Evolutionary conservation across 1,140 invertebrate genomes (phyloP), one percentile per base, ranked within the genome.

Genomic region (Drosophila nannoptera): DNA sequence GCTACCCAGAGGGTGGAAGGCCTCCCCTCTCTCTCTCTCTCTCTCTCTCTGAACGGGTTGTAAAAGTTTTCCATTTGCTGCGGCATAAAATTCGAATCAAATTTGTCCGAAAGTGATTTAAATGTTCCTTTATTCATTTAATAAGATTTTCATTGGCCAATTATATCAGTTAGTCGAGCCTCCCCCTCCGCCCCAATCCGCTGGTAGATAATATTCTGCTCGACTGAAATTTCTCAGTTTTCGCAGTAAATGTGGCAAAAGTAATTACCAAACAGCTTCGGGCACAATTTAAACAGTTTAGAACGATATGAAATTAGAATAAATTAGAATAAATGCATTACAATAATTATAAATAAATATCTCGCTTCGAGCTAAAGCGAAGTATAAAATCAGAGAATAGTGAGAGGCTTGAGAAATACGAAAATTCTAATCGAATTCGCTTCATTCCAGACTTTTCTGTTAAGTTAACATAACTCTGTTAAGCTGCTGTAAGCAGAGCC

Each of bases 61-160:
- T 82, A 81, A 77, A 81, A 81, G 66, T 82, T 73, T 81, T 66
- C 35, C 49, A 60, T 60, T 61, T 66, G 12, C 38, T 14, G 68
- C 54, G 33, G 35, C 65, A 81, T 81, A 81, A 73, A 81, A 76
- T 48, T 48, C 35, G 69, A 60, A 72, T 72, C n/a, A 42, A 42
- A 14, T 43, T 43, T 22, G 22, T 78, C 75, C 42, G 78, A 78
- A 80, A 66, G 65, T 63, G 62, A 76, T 73, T 81, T 73, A 61
- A 70, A 77, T 81, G 69, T 59, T 29, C 63, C 73, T 80, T 73
- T 73, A 80, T 80, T 80, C 69, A 81, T 67, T 76, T 69, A 67
- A 81, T 76, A 50, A 63, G 61, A 69, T 67, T 76, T 76, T 69
- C 61, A 73, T 70, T 65, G 59, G 54, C 52, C 43, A 61, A 61